Base-by-base conservation (phyloP, 2,113 vertebrate genomes). In the Procavia capensis region DNA sequence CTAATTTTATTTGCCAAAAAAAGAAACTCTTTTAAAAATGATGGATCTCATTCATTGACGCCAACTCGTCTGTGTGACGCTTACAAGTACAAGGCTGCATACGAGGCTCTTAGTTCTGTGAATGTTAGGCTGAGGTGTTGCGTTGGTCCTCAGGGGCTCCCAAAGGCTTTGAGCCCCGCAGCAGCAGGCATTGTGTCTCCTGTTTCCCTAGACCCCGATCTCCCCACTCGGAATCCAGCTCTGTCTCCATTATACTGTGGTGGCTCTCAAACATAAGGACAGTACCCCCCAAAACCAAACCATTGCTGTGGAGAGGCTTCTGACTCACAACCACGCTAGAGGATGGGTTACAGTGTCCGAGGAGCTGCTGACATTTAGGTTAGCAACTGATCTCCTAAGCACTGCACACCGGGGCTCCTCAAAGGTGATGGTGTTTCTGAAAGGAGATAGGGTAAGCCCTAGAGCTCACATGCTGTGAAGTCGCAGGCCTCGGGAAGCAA, bases 21-120 rank as follows among this genome's bases (percentile, higher is more conserved):
- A 83, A 72, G 64, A 41, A 85, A 84, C 31, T 89, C 70, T n/a
- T n/a, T n/a, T n/a, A 72, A 72, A 66, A 78, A 64, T 92, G 36
- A 41, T 90, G 10, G n/a, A 29, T 95, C 39, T 82, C 76, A 24
- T 54, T 83, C 90, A 50, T 11, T 90, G 70, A 9, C 39, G 64
- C 5, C 80, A 90, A 87, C 17, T 83, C 81, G 75, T 31, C 29
- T 57, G 5, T 59, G 50, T 61, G 70, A 72, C 82, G 27, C 20
- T 14, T 68, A 22, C 72, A 72, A 68, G 17, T 74, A 43, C 78
- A 39, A 39, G 24, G 19, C 41, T 70, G n/a, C 29, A 11, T 10
- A 25, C 22, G 85, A 95, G 9, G 13, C 59, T 54, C 25, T 90
- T 16, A 17, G 1, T n/a, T 90, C 22, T 61, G 54, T 74, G 91